Percentiles rank a stretch among this genome's conserved stretches.
Evolutionary conservation across 2,113 vertebrate genomes (phyloP).

Genomic region (Myocastor coypus): DNA sequence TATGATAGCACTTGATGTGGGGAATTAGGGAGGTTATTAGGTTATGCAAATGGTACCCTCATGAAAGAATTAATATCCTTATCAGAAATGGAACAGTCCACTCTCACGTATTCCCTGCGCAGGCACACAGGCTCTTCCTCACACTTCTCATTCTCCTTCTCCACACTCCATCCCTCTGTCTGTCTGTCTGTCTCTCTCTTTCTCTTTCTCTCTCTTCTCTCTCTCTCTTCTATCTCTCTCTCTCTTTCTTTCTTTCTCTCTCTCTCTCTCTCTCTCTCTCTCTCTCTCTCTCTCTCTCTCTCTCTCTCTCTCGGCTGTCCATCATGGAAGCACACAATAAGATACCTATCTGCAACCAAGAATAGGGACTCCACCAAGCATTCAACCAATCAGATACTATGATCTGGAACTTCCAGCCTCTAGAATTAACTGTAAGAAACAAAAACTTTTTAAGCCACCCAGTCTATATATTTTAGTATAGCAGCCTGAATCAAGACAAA

Average conservation of each 20-base stretch:
- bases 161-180: not conserved
- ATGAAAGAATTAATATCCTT: not conserved
- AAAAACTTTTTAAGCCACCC: not conserved
- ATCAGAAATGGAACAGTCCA: not conserved
- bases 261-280: no score
- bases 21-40: not conserved
- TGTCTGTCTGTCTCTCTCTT: no score
- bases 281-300: no score
- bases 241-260: no score
- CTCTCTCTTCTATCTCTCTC: no score
- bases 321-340: not conserved
- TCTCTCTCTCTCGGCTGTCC: not conserved
- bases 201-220: no score
- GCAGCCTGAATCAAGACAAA: not conserved
- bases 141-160: not conserved
- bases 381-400: not conserved
- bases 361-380: not conserved
- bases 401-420: not conserved
- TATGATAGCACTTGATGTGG: not conserved
- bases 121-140: not conserved
- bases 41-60: not conserved
- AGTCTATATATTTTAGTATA: not conserved
- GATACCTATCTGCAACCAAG: not conserved
- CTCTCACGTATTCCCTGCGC: not conserved
- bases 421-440: not conserved